Evolutionary conservation across 2,888 invertebrate species (phyloP).

Genomic region (Meliscaeva auricollis): DNA sequence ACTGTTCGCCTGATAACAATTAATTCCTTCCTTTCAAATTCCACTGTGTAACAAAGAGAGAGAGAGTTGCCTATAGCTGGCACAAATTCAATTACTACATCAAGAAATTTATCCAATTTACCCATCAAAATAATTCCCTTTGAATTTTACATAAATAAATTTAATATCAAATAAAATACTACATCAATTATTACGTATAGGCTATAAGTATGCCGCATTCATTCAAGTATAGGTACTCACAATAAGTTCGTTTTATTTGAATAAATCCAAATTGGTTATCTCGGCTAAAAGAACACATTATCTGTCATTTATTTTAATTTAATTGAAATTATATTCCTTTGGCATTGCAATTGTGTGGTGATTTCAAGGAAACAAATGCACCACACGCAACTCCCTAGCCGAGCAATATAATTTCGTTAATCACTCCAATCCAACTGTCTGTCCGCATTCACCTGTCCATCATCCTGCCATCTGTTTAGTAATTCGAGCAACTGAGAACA

Average conservation of each 20-base stretch:
- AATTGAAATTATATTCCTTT: slow-evolving; percentile 65
- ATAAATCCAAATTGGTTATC: slow-evolving; percentile 57
- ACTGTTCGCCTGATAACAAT: too few relatives aligned
- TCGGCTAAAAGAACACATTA: slow-evolving; percentile 49
- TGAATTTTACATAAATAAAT: too few relatives aligned
- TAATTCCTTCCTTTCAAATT: too few relatives aligned
- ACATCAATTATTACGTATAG: too few relatives aligned
- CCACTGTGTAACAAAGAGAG: too few relatives aligned
- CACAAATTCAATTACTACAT: too few relatives aligned
- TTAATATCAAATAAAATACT: too few relatives aligned
- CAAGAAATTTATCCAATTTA: too few relatives aligned
- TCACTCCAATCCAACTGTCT: slow-evolving; percentile 74
- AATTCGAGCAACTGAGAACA: slow-evolving; percentile 31
- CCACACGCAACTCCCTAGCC: slow-evolving; percentile 72
- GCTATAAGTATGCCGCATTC: too few relatives aligned
- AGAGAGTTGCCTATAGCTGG: too few relatives aligned
- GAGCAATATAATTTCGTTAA: slow-evolving; percentile 75
- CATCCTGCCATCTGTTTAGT: slow-evolving; percentile 71
- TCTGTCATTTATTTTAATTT: slow-evolving; percentile 70
- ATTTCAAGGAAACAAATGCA: slow-evolving; percentile 59
- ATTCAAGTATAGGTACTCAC: too few relatives aligned
- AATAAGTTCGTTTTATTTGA: slow-evolving; percentile 60
- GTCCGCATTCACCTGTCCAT: slow-evolving; percentile 74
- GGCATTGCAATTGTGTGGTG: slow-evolving; percentile 63
- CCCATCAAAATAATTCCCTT: too few relatives aligned